Evolutionary conservation across 2,113 vertebrate genomes (phyloP), one percentile per base, ranked within the genome.

Genomic region (Lasiurus borealis): DNA sequence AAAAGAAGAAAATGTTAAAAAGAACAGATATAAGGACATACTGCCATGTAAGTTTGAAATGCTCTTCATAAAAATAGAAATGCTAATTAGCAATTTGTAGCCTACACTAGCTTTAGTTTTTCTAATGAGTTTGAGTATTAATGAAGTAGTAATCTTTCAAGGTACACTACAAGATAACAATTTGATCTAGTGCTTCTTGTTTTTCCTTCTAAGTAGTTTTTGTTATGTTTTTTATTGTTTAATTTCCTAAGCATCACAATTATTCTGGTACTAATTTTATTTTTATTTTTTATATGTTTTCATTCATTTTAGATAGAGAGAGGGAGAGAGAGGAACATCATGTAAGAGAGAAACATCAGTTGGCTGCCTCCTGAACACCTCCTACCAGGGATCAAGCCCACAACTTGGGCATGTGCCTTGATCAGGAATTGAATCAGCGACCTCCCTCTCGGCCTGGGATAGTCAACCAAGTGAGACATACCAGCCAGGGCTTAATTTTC

Each of bases 21-120:
- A 99, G 99, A 99, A 99, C 98, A 98, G 99, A 99, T 99, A 99
- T 95, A 99, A 99, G 98, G 99, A 99, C 98, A 99, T 99, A 97
- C 98, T 99, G 96, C 99, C 99, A 92, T 99, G 99, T 99, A 98
- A 99, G 99, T 98, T 88, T 96, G 82, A 95, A 93, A 95, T 96
- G 50, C 88, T 76, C 93, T 88, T 94, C 96, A 85, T 34, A 95
- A 83, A 90, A 97, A 96, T 76, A n/a, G 27, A 88, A 95, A 18
- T 90, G 10, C 46, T 97, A 92, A 88, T 96, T 46, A 95, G 82
- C 36, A 52, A 15, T 97, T 95, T 89, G 72, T 95, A 92, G 25
- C 68, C 34, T 90, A 87, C 83, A 85, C 93, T 29, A 92, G 44
- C 89, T 96, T 90, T 90, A 44, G 59, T 93, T 4, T 95, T 97